A percentile compares a stretch with the other conserved stretches of the same genome.
phyloP scores from a whole-genome alignment of 2,888 invertebrate species.

The Atethmia centrago region DNA sequence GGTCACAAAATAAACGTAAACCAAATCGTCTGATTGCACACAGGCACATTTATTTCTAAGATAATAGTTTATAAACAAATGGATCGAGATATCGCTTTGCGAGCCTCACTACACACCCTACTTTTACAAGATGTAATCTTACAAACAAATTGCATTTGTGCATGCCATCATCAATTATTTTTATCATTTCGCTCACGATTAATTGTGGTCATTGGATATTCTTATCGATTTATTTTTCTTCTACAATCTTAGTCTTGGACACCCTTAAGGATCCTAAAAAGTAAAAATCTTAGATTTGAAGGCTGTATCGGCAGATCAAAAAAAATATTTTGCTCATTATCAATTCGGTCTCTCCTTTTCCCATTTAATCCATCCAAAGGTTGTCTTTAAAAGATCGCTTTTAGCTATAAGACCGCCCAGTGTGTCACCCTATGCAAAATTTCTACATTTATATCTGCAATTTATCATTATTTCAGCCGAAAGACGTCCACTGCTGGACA shows the following conservation, averaged over 20 bases:
- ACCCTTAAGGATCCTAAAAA: conserved; percentile 12
- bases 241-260: conserved; percentile 24
- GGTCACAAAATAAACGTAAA: conserved; percentile 56
- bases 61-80: conserved; percentile 75
- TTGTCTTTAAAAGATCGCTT: too few relatives aligned
- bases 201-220: conserved; percentile 66
- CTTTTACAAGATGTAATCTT: conserved; percentile 74
- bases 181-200: conserved; percentile 71
- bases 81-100: conserved; percentile 70
- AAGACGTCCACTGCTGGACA: too few relatives aligned
- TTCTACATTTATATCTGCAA: too few relatives aligned
- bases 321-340: conserved; percentile 22
- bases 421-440: too few relatives aligned
- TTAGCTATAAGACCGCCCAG: too few relatives aligned
- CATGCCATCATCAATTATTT: conserved; percentile 73
- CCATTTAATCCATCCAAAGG: too few relatives aligned
- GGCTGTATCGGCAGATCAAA: conserved; percentile 17
- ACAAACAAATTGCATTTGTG: conserved; percentile 77
- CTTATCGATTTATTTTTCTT: conserved; percentile 58
- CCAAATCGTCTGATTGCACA: conserved; percentile 53
- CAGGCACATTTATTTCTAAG: conserved; percentile 68
- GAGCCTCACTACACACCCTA: conserved; percentile 61
- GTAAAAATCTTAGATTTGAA: conserved; percentile 10
- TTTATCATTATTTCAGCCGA: too few relatives aligned
- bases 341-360: not conserved